phyloP scores from a whole-genome alignment of 2,113 vertebrate species.

The Machaerirhynchus nigripectus region DNA sequence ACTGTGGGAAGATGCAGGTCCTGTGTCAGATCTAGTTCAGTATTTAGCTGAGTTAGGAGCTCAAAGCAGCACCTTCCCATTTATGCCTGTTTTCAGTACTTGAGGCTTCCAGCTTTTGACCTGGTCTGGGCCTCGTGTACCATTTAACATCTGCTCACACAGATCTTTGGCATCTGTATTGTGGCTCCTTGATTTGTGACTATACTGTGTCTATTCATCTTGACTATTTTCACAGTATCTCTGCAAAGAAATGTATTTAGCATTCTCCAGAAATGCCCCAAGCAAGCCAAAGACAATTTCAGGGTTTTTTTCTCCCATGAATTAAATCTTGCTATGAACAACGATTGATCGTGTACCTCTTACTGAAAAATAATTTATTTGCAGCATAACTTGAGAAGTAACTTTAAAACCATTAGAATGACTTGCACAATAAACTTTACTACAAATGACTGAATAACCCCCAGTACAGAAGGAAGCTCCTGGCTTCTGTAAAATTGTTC shows the following conservation, averaged over 20 bases:
- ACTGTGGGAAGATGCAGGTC: neutral
- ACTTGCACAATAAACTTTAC: neutral
- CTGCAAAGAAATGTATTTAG: neutral
- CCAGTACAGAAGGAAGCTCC: neutral
- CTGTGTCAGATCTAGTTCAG: neutral
- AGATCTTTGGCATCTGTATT: neutral
- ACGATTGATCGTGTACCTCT: neutral
- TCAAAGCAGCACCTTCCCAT: neutral
- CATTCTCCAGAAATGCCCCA: neutral
- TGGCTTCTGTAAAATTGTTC: neutral
- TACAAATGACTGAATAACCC: neutral
- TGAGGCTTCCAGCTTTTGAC: neutral
- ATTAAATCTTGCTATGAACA: neutral
- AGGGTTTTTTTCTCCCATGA: neutral
- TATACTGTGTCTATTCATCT: neutral
- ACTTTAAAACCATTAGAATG: neutral
- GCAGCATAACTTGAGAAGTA: neutral
- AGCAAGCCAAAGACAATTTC: neutral
- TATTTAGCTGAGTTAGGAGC: neutral
- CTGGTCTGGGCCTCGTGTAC: neutral
- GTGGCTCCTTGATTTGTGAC: neutral
- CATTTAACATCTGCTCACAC: neutral
- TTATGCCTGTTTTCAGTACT: neutral
- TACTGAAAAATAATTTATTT: neutral
- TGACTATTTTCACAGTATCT: neutral